These are phyloP conservation scores for Cryptophagus acutangulus DNA, from an alignment of 2,888 invertebrate species.

Conservation along the genomic window DNA sequence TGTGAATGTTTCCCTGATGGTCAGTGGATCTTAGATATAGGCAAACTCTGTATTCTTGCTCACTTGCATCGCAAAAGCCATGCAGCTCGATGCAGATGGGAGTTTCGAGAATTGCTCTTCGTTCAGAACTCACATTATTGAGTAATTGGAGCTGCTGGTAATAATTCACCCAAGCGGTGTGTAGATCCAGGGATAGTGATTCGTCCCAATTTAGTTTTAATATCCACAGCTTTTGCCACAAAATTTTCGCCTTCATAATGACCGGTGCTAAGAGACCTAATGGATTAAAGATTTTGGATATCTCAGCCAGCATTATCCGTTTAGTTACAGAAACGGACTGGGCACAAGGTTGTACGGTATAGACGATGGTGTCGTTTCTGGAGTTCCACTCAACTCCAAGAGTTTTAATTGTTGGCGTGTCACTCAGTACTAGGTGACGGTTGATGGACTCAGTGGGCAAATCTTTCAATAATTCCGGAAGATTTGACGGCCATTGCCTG, in stretches of 20 bases:
- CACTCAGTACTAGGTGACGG: no score
- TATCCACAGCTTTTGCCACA: constrained; percentile 18
- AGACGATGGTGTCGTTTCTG: background rate
- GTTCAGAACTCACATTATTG: no score
- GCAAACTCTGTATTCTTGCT: constrained; percentile 19
- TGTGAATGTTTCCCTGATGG: constrained; percentile 5
- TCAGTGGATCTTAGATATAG: constrained; percentile 17
- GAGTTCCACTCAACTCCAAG: constrained; percentile 7
- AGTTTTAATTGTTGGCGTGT: no score
- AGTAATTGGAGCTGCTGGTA: no score
- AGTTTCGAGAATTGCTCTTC: constrained; percentile 6
- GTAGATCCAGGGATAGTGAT: no score
- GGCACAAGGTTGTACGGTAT: background rate
- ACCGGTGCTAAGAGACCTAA: constrained; percentile 18
- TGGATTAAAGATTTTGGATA: constrained; percentile 18
- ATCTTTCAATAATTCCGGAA: no score
- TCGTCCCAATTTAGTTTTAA: constrained; percentile 16
- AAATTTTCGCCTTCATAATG: constrained; percentile 13
- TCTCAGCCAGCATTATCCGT: constrained; percentile 13
- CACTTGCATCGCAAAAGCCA: constrained; percentile 24
- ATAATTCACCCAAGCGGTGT: constrained; percentile 1
- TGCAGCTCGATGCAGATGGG: constrained; percentile 15
- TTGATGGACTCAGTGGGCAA: no score
- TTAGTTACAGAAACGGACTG: background rate
- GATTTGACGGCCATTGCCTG: no score